Conservation (phyloP, 2,113 vertebrate genomes). For the Thryonomys swinderianus region DNA sequence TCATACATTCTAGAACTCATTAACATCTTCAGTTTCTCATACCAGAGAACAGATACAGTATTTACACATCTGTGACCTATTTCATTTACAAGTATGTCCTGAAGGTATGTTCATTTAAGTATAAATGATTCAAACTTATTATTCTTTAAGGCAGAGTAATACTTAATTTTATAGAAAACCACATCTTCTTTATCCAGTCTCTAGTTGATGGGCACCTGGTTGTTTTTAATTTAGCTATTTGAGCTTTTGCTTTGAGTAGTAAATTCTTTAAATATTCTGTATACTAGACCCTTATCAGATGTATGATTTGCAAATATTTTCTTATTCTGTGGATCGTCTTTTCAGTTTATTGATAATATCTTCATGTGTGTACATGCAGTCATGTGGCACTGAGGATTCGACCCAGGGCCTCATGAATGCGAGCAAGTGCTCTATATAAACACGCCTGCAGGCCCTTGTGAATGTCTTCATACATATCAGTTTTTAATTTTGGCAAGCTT, state of each 20-base stretch:
- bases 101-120: no score
- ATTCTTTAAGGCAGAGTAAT: no score
- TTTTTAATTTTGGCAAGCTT: constrained; percentile 21
- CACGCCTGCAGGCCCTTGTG: not conserved
- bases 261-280: constrained; percentile 37
- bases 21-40: no score
- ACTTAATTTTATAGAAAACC: no score
- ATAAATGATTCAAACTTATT: no score
- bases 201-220: no score
- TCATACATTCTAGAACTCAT: no score
- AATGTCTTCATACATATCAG: not conserved
- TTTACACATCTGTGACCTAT: no score
- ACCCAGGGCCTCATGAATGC: not conserved
- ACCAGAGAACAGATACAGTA: no score
- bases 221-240: not conserved
- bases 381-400: not conserved
- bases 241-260: not conserved
- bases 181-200: no score
- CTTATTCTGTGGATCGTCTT: constrained; percentile 17
- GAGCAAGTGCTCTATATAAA: not conserved
- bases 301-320: constrained; percentile 26
- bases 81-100: no score
- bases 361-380: not conserved
- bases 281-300: not conserved
- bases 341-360: not conserved